Percentiles rank a stretch among this genome's conserved stretches.
Conservation (phyloP, 23 tunicate genomes). For the Trididemnum miniatum region DNA sequence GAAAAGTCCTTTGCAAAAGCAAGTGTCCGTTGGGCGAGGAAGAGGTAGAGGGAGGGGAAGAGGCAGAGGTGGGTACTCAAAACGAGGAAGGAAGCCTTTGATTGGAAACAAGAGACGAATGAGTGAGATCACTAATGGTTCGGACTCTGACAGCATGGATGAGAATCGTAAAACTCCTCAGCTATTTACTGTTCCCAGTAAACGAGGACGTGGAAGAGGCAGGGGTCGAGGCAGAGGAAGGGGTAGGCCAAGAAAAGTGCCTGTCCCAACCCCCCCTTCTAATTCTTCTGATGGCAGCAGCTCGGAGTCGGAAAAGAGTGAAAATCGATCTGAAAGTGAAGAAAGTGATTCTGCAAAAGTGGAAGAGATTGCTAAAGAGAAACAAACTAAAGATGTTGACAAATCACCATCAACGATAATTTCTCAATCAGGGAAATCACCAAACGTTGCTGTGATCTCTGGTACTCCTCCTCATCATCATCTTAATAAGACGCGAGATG, state of each 20-base stretch:
- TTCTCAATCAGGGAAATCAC: not conserved
- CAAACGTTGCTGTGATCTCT: not conserved
- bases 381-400: not conserved
- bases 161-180: not conserved
- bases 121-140: not conserved
- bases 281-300: not conserved
- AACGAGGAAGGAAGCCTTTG: slow-evolving; percentile 3
- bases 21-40: not conserved
- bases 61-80: slow-evolving; percentile 13
- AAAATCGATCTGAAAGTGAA: slow-evolving; percentile 4
- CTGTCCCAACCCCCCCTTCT: not conserved
- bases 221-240: slow-evolving; percentile 25
- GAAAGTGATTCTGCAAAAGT: not conserved
- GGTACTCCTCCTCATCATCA: not conserved
- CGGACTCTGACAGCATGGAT: slow-evolving; percentile 21
- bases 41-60: slow-evolving; percentile 55
- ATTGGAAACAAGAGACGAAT: not conserved
- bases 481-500: slow-evolving; percentile 15
- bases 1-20: not conserved
- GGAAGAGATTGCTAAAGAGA: not conserved
- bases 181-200: not conserved
- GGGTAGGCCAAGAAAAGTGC: slow-evolving; percentile 9
- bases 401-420: not conserved
- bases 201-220: slow-evolving; percentile 21
- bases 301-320: slow-evolving; percentile 34